Base-by-base conservation (phyloP, 2,888 invertebrate genomes). In the Hirtodrosophila cameraria region DNA sequence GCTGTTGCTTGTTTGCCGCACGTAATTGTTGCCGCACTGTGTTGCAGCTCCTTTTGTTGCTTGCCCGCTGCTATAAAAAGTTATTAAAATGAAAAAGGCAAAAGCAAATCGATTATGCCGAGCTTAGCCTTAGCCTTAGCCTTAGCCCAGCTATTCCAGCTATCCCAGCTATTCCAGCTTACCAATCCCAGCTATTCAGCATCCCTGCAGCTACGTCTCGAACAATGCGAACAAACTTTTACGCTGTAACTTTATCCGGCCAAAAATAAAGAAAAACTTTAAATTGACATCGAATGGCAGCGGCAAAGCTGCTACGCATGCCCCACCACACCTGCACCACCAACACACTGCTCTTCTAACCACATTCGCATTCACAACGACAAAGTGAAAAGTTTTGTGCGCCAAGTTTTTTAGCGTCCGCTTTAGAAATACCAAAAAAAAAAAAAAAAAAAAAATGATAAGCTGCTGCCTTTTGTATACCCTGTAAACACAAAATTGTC, bases 201-300 rank as follows among this genome's bases (percentile, higher is more conserved):
- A 25, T 33, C 18, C 3, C 49, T 31, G 30, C 63, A 54, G 53
- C 48, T 41, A 31, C 67, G 35, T 53, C 11, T 33, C 50, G 15
- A 55, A 70, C 70, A 70, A 70, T 70, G 49, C 61, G 49, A 53
- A 41, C 36, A 61, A 68, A 54, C 74, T 68, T 68, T 73, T 57
- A 28, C 42, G 38, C 53, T 39, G 41, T 53, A 71, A 71, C 62
- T 74, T 71, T 68, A 68, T 62, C 59, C 68, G 30, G 28, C 15
- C 48, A 63, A 45, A 53, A 58, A 58, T 65, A 58, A 58, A 61
- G 50, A 60, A 60, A 68, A 80, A 86, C 86, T 86, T 81, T 86
- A 81, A 81, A 81, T 81, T 86, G 80, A 86, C 80, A 83, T 79
- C 85, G 77, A 81, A 86, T 80, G 64, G 76, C 85, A 78, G 64